phyloP scores from a whole-genome alignment of 2,113 vertebrate species.

The Mirza zaza region DNA sequence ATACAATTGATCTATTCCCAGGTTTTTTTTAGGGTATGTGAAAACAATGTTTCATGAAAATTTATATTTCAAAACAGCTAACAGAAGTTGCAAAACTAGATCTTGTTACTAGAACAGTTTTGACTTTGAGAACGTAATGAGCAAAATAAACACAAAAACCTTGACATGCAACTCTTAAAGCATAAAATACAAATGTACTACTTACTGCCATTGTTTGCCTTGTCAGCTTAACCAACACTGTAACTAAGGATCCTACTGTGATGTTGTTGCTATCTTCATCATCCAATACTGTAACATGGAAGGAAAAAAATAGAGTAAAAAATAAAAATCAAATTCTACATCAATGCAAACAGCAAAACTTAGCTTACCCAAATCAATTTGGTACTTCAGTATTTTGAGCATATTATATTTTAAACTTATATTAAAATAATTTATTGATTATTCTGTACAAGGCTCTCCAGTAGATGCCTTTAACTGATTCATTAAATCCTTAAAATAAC shows the following conservation, averaged over 20 bases:
- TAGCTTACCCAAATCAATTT: background rate
- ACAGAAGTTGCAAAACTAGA: background rate
- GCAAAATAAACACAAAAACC: conserved; percentile 16
- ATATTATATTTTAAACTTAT: background rate
- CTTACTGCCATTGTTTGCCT: conserved; percentile 97
- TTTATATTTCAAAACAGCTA: conserved; percentile 36
- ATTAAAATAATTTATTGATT: conserved; percentile 32
- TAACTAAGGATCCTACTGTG: conserved; percentile 97
- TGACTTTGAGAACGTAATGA: conserved; percentile 7
- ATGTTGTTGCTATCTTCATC: conserved; percentile 99
- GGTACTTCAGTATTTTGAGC: background rate
- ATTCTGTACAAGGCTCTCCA: background rate
- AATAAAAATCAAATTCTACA: background rate
- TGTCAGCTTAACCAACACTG: conserved; percentile 94
- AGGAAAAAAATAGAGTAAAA: conserved; percentile 34
- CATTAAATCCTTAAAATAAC: conserved; percentile 43
- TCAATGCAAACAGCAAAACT: conserved; percentile 18
- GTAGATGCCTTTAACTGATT: background rate
- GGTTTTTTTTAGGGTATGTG: background rate
- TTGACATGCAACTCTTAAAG: background rate
- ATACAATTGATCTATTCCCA: background rate
- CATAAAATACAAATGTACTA: conserved; percentile 63
- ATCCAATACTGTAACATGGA: conserved; percentile 89
- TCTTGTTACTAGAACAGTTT: background rate
- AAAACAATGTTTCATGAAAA: background rate